Base-by-base conservation (phyloP, 2,113 vertebrate genomes). In the Oplegnathus fasciatus region DNA sequence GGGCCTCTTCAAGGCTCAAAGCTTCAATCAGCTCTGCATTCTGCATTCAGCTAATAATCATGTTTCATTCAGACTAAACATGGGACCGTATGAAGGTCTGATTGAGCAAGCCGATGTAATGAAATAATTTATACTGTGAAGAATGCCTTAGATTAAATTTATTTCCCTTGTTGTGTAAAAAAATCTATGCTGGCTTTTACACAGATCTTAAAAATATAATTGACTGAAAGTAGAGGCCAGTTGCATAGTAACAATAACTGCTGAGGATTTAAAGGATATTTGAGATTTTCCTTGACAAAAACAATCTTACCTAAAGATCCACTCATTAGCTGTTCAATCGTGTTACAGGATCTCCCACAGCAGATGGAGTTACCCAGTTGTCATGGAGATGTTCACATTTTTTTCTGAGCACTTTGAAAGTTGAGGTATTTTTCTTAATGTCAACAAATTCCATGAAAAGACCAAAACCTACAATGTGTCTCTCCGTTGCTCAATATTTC, bases 21-120 rank as follows among this genome's bases (percentile, higher is more conserved):
- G 34, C 48, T 67, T 54, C 40, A 69, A 87, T 86, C 75, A 74
- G 54, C 67, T 52, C 72, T 18, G 14, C 37, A 71, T 68, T 52
- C 72, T 18, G 14, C 37, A 71, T 68, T 90, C 61, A 78, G 46
- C 22, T 30, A 15, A 0, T 71, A 20, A 1, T 82, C 75, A 76
- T 14, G 75, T 65, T 15, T 17, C 54, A 78, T 76, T 86, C 42
- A 75, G 17, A 13, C 22, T 44, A 40, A 82, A n/a, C 15, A 10
- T 22, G 55, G 20, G 68, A 9, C 50, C 42, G 6, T 76, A 26
- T 40, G 15, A 79, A 50, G 48, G 26, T 66, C 28, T 34, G 22
- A 86, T 32, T 66, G 52, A 64, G 20, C 1, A 15, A 72, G 13
- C 9, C 2, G 7, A 28, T n/a, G 32, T 9, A 57, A 62, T 71